Evolutionary conservation across 1,140 invertebrate genomes (phyloP).

Genomic region (Reticulitermes speratus): DNA sequence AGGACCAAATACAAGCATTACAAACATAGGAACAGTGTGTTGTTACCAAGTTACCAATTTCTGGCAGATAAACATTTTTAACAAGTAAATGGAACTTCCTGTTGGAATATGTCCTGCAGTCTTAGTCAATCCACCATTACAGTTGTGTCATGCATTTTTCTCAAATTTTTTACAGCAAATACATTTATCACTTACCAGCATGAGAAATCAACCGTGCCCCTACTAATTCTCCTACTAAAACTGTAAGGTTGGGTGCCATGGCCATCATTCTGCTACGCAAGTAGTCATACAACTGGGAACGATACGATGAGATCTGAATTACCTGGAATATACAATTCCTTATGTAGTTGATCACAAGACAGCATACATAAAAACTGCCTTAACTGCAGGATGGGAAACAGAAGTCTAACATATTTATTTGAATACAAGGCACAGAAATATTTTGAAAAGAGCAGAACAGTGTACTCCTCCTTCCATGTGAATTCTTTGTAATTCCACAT

Average conservation of each 20-base stretch:
- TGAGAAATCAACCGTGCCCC: conserved; percentile 94
- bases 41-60: background rate
- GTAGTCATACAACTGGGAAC: conserved; percentile 83
- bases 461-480: no score
- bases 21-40: background rate
- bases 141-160: background rate
- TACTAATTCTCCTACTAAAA: conserved; percentile 93
- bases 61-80: background rate
- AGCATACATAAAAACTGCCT: background rate
- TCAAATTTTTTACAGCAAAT: background rate
- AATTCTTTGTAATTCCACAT: no score
- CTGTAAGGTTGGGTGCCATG: conserved; percentile 95
- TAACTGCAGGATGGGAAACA: background rate
- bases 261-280: conserved; percentile 96
- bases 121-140: no score
- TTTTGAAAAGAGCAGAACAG: background rate
- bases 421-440: background rate
- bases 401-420: background rate
- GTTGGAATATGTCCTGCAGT: background rate
- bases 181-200: conserved; percentile 59
- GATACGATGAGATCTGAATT: conserved; percentile 83
- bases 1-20: background rate
- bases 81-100: background rate
- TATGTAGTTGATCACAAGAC: background rate
- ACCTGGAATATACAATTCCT: conserved; percentile 45